Percentiles rank a stretch among this genome's conserved stretches.
These are phyloP conservation scores for Stichopus chloronotus DNA, from an alignment of 35 echinoderm and acorn worm species.

Conservation along the genomic window DNA sequence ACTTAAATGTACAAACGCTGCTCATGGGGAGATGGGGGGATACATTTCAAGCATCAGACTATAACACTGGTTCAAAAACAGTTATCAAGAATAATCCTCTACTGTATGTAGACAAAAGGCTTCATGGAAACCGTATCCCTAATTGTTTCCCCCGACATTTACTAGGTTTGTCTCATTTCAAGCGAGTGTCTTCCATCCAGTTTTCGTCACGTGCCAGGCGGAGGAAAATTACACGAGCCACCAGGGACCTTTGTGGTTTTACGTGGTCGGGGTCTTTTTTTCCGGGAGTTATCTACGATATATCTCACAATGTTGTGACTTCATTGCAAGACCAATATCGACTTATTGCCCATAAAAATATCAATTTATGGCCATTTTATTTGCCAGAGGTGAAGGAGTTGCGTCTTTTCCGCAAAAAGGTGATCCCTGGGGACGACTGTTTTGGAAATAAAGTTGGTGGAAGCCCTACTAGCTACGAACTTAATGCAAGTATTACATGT, in stretches of 20 bases:
- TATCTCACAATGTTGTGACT: background rate
- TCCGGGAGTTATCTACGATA: background rate
- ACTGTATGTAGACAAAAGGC: too few species aligned
- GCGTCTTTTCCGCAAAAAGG: background rate
- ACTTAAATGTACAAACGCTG: too few species aligned
- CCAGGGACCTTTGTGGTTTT: conserved; percentile 1
- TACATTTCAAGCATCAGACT: too few species aligned
- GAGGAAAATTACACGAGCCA: background rate
- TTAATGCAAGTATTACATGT: too few species aligned
- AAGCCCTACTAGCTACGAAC: too few species aligned
- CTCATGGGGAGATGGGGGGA: too few species aligned
- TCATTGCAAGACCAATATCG: background rate
- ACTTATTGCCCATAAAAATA: conserved; percentile 8
- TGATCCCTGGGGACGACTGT: background rate
- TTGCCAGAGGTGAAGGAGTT: conserved; percentile 4
- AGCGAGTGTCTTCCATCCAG: background rate
- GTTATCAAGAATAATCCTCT: too few species aligned
- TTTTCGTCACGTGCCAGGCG: background rate
- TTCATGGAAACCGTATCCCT: too few species aligned
- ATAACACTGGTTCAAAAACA: too few species aligned
- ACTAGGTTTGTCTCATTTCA: too few species aligned
- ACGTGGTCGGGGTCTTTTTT: background rate
- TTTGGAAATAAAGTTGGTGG: background rate
- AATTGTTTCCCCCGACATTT: too few species aligned
- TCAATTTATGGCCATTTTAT: conserved; percentile 4